Conservation (phyloP, 2,888 invertebrate species). For the Phasia obesa region DNA sequence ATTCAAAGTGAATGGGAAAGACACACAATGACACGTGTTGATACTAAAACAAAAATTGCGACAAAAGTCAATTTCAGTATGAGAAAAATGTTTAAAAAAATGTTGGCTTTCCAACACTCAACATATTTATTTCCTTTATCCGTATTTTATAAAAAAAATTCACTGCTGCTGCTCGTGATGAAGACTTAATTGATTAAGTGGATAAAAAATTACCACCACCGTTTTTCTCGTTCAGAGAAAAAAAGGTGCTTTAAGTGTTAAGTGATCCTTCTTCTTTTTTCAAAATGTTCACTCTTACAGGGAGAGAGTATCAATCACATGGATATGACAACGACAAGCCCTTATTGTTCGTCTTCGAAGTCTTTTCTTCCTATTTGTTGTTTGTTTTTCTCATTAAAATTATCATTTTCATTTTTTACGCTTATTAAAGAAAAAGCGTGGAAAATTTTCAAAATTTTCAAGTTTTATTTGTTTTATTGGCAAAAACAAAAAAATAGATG, state of each 20-base stretch:
- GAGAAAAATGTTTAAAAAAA: slow-evolving; percentile 37
- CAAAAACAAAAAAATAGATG: neutral
- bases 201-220: slow-evolving; percentile 77
- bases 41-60: slow-evolving; percentile 64
- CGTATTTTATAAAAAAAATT: neutral
- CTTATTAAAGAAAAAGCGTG: slow-evolving; percentile 60
- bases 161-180: slow-evolving; percentile 35
- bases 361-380: neutral
- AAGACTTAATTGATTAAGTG: slow-evolving; percentile 81
- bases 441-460: slow-evolving; percentile 35
- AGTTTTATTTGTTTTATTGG: slow-evolving; percentile 29
- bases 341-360: slow-evolving; percentile 38
- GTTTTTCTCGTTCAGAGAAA: neutral
- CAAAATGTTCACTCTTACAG: neutral
- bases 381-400: slow-evolving; percentile 56
- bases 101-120: neutral
- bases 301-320: slow-evolving; percentile 63
- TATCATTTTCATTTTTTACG: slow-evolving; percentile 66
- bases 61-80: slow-evolving; percentile 31
- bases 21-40: slow-evolving; percentile 74
- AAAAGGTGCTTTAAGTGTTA: slow-evolving; percentile 55
- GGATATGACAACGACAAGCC: slow-evolving; percentile 61
- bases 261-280: slow-evolving; percentile 48
- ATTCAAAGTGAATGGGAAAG: slow-evolving; percentile 67
- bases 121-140: neutral